These are phyloP conservation scores for Antennarius maculatus DNA, from an alignment of 2,797 vertebrate species.

Conservation along the genomic window DNA sequence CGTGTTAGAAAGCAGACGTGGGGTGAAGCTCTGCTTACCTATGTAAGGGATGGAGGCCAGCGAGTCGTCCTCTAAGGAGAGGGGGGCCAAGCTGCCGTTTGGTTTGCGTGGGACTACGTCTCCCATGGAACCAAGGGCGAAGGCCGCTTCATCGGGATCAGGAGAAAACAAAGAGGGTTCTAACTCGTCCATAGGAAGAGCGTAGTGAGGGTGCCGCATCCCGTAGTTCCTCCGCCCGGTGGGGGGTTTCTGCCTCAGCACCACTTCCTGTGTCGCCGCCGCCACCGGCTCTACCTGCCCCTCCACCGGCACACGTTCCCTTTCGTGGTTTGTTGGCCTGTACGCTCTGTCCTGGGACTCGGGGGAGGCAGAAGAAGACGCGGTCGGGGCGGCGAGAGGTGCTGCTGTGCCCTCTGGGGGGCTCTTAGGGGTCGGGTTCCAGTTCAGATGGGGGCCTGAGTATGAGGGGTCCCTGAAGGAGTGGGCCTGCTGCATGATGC, in stretches of 20 bases:
- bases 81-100: conserved; percentile 84
- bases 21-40: conserved; percentile 81
- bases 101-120: conserved; percentile 68
- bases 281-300: conserved; percentile 72
- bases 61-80: conserved; percentile 89
- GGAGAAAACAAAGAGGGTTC: conserved; percentile 81
- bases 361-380: conserved; percentile 54
- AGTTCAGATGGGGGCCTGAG: conserved; percentile 66
- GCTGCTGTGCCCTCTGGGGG: conserved; percentile 68
- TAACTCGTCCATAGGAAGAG: conserved; percentile 84
- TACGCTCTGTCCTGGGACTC: conserved; percentile 65
- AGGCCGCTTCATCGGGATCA: conserved; percentile 62
- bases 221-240: conserved; percentile 86
- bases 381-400: conserved; percentile 45
- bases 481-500: conserved; percentile 84
- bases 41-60: conserved; percentile 97
- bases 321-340: conserved; percentile 83
- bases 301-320: conserved; percentile 73
- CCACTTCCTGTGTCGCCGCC: conserved; percentile 87
- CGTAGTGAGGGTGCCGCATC: conserved; percentile 87
- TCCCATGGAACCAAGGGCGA: conserved; percentile 42
- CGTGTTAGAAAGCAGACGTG: not conserved
- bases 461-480: conserved; percentile 86
- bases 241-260: conserved; percentile 93
- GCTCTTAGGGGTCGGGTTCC: conserved; percentile 45